Conservation (phyloP, 2,888 invertebrate species). For the Parascotia fuliginaria region DNA sequence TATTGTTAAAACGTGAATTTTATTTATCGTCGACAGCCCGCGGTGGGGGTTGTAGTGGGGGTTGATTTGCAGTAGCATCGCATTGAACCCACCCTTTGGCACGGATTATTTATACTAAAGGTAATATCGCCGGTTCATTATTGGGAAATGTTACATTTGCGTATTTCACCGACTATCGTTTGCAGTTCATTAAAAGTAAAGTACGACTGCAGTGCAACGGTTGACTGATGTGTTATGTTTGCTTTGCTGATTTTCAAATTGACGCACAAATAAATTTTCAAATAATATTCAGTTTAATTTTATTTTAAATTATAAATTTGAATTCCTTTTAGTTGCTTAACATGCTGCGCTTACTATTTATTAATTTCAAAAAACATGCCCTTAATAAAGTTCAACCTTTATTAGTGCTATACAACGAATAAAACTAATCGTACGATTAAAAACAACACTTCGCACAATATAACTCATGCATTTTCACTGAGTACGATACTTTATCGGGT, state of each 20-base stretch:
- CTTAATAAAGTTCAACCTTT: slow-evolving; percentile 29
- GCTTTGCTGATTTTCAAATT: slow-evolving; percentile 9
- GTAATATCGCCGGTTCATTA: slow-evolving; percentile 84
- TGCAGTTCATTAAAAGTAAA: slow-evolving; percentile 80
- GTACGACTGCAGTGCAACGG: slow-evolving; percentile 41
- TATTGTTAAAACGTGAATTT: slow-evolving; percentile 87
- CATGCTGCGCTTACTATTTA: not conserved
- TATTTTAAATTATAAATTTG: not conserved
- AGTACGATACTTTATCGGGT: slow-evolving; percentile 60
- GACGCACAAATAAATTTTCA: not conserved
- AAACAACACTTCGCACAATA: slow-evolving; percentile 66
- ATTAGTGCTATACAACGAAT: slow-evolving; percentile 37
- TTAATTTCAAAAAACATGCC: not conserved
- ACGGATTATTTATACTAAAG: slow-evolving; percentile 84
- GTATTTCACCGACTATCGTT: slow-evolving; percentile 77
- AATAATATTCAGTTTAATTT: not conserved
- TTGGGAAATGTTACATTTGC: slow-evolving; percentile 83
- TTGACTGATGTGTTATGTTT: slow-evolving; percentile 27
- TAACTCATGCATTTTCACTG: slow-evolving; percentile 68
- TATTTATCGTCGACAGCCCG: slow-evolving; percentile 83
- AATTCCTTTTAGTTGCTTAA: not conserved
- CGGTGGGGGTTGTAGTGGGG: slow-evolving; percentile 68
- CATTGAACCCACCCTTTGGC: slow-evolving; percentile 83
- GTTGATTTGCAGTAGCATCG: slow-evolving; percentile 82
- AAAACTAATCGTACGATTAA: slow-evolving; percentile 64